Percentiles rank a stretch among this genome's conserved stretches.
These are phyloP conservation scores for Oryctes rhinoceros DNA, from an alignment of 1,140 invertebrate genomes.

Conservation along the genomic window DNA sequence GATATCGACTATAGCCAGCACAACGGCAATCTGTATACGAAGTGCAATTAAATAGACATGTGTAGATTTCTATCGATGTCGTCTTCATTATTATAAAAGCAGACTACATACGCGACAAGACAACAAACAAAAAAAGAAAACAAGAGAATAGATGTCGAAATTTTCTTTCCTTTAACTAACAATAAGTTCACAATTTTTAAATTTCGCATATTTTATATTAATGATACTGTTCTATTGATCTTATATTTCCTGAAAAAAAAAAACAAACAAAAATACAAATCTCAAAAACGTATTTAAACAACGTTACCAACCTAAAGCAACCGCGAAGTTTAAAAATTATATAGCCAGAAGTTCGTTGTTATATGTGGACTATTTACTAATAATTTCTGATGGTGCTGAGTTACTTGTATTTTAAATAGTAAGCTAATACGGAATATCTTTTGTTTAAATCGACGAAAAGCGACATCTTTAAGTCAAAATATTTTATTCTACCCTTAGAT, in stretches of 20 bases:
- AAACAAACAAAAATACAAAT: no score
- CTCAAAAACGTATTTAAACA: no score
- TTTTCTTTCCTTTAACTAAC: background rate
- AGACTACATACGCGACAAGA: background rate
- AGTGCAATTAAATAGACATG: constrained; percentile 13
- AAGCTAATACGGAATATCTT: background rate
- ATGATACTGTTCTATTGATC: no score
- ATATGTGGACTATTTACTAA: background rate
- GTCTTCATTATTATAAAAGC: background rate
- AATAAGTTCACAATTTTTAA: no score
- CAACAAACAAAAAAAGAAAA: background rate
- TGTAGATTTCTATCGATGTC: background rate
- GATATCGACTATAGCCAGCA: constrained; percentile 17
- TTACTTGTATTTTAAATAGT: background rate
- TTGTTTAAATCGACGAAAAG: background rate
- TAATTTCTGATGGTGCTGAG: constrained; percentile 12
- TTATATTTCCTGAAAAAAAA: no score
- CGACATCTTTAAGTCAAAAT: background rate
- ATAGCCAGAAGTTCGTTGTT: background rate
- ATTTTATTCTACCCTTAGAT: no score
- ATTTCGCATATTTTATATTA: no score
- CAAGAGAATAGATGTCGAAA: no score
- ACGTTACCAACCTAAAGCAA: no score
- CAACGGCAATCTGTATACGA: background rate
- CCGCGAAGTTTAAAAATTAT: no score